Percentiles rank a stretch among this genome's conserved stretches.
phyloP scores from a whole-genome alignment of 1,140 invertebrate genomes.

The Drosophila insularis region DNA sequence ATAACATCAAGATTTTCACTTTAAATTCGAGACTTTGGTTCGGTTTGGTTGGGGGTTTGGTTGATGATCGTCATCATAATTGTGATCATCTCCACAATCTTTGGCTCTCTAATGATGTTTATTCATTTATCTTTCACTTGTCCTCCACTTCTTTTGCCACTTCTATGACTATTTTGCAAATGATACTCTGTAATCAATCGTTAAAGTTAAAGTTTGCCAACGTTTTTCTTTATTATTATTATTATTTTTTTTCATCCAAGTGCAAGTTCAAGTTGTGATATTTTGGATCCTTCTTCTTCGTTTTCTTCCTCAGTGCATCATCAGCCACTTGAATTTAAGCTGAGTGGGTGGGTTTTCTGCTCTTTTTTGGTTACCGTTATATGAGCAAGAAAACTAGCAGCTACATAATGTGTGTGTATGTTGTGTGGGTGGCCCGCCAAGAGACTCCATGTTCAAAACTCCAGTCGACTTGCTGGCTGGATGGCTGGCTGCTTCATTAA shows the following conservation, averaged over 20 bases:
- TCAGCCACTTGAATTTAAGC: constrained; percentile 8
- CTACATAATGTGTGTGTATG: constrained; percentile 2
- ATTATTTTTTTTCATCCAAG: constrained; percentile 25
- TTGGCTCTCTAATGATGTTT: constrained; percentile 44
- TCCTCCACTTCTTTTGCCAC: constrained; percentile 33
- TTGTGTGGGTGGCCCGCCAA: constrained; percentile 15
- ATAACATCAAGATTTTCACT: constrained; percentile 26
- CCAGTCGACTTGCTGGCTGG: constrained; percentile 5
- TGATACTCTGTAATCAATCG: constrained; percentile 49
- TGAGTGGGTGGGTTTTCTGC: constrained; percentile 14
- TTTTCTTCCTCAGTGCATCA: constrained; percentile 26
- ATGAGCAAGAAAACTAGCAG: constrained; percentile 8
- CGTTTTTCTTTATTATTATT: neutral
- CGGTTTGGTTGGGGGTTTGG: constrained; percentile 1
- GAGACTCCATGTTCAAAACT: constrained; percentile 10
- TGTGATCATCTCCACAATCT: neutral
- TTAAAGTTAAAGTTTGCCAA: constrained; percentile 9
- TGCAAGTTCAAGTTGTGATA: constrained; percentile 47
- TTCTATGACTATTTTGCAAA: constrained; percentile 16
- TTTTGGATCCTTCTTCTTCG: constrained; percentile 30
- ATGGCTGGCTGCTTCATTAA: constrained; percentile 57
- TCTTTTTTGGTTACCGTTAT: constrained; percentile 12
- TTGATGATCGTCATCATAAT: neutral
- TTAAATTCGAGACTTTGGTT: neutral
- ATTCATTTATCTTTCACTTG: constrained; percentile 38